Conservation (phyloP, 2,797 vertebrate genomes). For the Chaenodraco wilsoni region DNA sequence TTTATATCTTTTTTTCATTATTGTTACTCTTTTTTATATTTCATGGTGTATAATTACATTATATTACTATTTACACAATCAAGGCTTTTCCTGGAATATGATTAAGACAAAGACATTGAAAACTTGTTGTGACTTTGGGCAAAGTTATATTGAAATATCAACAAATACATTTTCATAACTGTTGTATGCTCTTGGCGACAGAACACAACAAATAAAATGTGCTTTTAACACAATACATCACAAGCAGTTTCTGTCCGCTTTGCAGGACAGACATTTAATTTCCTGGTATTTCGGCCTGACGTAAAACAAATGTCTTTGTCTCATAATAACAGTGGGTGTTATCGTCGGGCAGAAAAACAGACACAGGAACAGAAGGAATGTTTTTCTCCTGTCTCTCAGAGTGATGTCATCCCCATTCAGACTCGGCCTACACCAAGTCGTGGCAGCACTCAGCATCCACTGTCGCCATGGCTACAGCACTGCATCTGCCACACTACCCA, state of each 20-base stretch:
- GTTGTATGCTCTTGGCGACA: background rate
- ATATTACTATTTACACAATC: background rate
- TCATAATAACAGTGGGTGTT: slow-evolving; percentile 29
- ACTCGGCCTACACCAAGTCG: slow-evolving; percentile 68
- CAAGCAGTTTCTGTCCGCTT: background rate
- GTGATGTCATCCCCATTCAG: slow-evolving; percentile 76
- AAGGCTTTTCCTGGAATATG: background rate
- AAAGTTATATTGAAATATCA: background rate
- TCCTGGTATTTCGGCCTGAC: slow-evolving; percentile 9
- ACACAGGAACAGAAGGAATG: slow-evolving; percentile 51
- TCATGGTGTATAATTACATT: background rate
- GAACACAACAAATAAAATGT: background rate
- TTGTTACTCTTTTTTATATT: background rate
- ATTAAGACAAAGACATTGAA: background rate
- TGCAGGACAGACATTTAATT: slow-evolving; percentile 5
- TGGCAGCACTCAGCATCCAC: slow-evolving; percentile 75
- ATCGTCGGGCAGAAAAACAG: slow-evolving; percentile 50
- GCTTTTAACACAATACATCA: background rate
- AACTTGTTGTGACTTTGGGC: background rate
- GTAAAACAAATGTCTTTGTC: slow-evolving; percentile 2
- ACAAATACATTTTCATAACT: background rate
- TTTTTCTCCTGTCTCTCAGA: slow-evolving; percentile 63
- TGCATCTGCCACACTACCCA: slow-evolving; percentile 55
- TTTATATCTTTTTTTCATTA: no score
- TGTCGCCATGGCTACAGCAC: slow-evolving; percentile 78